Base-by-base conservation (phyloP, 2,888 invertebrate genomes). In the Cheilosia grossa region DNA sequence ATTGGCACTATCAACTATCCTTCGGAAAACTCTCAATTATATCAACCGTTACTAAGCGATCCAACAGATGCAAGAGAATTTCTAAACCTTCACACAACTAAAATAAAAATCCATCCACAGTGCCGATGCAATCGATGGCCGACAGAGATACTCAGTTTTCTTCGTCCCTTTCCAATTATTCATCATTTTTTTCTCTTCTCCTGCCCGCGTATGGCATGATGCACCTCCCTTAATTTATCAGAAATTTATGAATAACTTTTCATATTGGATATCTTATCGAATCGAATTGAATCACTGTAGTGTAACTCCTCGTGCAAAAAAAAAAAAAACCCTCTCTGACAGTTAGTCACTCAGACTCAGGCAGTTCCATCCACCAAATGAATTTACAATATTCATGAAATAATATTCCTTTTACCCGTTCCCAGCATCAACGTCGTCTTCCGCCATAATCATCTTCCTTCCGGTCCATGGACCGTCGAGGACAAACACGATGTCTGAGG, bases 321-420 rank as follows among this genome's bases (percentile, higher is more conserved):
- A 30, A 30, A 30, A 30, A 2, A 17, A 67, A 42, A 30, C 15
- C 30, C 37, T n/a, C 19, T 27, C 27, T 17, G 56, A 47, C 64
- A 19, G 27, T 30, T 40, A 53, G 40, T 58, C 47, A 58, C 42
- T 44, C 40, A 17, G 19, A 15, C 49, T 6, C 49, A 40, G 15
- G 24, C 21, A 37, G 24, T 15, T 54, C 7, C 17, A 19, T 21
- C n/a, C 19, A 10, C 40, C 30, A 75, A 59, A 75, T 75, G 58
- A 75, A 66, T 59, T 59, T 75, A 44, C 51, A 82, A 82, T 72
- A 82, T 82, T 82, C 70, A 66, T 78, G 78, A 49, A 53, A 66
- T 70, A 64, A 66, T 70, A 49, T 78, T 82, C 51, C 51, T 53
- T 70, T 59, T 17, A 42, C 49, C 42, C 54, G 4, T 54, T 21